Percentiles rank a stretch among this genome's conserved stretches.
These are phyloP conservation scores for Phymatocera aterrima DNA, from an alignment of 2,888 invertebrate genomes.

Conservation along the genomic window DNA sequence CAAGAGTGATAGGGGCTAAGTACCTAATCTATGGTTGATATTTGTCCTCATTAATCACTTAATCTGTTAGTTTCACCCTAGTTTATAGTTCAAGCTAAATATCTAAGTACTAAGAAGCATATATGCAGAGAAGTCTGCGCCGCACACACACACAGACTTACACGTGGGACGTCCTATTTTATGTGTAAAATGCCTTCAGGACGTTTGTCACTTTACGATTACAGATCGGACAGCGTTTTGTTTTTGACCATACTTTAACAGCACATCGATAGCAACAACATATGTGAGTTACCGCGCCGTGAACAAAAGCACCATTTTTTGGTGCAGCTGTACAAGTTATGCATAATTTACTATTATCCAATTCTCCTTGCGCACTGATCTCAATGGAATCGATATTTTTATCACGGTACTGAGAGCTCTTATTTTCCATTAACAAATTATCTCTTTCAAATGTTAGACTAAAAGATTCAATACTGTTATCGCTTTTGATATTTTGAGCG, in stretches of 20 bases:
- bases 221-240: constrained; percentile 82
- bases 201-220: constrained; percentile 83
- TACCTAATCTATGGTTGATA: no score
- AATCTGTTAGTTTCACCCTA: no score
- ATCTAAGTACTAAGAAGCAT: no score
- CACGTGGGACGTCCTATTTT: no score
- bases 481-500: neutral
- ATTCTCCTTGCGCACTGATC: constrained; percentile 21
- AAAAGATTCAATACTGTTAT: neutral
- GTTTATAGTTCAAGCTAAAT: no score
- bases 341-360: constrained; percentile 75
- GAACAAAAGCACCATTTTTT: constrained; percentile 83
- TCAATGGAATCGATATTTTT: constrained; percentile 16
- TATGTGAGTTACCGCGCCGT: constrained; percentile 81
- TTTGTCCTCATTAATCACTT: no score
- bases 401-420: neutral
- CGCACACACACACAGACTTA: no score
- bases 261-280: constrained; percentile 86
- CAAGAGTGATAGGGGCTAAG: no score
- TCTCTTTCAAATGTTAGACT: neutral
- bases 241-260: constrained; percentile 80
- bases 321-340: constrained; percentile 80
- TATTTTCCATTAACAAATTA: neutral
- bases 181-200: constrained; percentile 76
- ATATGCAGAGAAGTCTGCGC: no score